These are phyloP conservation scores for Dasyurus viverrinus DNA, from an alignment of 2,113 vertebrate species.

Conservation along the genomic window DNA sequence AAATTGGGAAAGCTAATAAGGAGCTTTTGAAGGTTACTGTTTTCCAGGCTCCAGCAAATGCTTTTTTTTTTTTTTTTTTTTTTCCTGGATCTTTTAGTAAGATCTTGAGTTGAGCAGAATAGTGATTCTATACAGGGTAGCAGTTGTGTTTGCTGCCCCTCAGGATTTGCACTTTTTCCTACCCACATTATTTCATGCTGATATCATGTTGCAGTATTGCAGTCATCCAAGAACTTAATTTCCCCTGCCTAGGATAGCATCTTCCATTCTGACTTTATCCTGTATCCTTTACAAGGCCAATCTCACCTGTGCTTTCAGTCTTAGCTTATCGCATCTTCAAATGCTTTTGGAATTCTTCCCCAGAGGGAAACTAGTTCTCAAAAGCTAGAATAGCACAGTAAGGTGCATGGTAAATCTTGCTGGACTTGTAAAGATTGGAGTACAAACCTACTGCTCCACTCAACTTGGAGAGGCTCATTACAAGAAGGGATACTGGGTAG, in stretches of 20 bases:
- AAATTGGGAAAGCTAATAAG: neutral
- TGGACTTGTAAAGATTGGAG: neutral
- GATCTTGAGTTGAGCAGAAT: neutral
- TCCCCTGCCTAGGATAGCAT: neutral
- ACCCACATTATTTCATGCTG: neutral
- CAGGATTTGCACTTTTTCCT: neutral
- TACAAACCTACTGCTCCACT: neutral
- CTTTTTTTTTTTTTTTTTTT: neutral
- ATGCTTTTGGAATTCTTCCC: neutral
- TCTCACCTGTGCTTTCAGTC: neutral
- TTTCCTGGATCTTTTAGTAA: neutral
- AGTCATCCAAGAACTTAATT: neutral
- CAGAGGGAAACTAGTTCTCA: neutral
- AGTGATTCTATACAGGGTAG: neutral
- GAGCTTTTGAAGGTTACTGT: neutral
- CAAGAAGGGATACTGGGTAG: neutral
- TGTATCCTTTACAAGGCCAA: neutral
- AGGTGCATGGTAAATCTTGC: neutral
- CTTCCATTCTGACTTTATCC: neutral
- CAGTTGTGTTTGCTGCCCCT: neutral
- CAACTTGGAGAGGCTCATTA: neutral
- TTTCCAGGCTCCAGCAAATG: neutral
- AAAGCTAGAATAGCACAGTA: neutral
- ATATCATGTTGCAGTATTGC: neutral
- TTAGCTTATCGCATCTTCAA: neutral